phyloP scores from a whole-genome alignment of 2,797 vertebrate species.

The Neostethus bicornis region DNA sequence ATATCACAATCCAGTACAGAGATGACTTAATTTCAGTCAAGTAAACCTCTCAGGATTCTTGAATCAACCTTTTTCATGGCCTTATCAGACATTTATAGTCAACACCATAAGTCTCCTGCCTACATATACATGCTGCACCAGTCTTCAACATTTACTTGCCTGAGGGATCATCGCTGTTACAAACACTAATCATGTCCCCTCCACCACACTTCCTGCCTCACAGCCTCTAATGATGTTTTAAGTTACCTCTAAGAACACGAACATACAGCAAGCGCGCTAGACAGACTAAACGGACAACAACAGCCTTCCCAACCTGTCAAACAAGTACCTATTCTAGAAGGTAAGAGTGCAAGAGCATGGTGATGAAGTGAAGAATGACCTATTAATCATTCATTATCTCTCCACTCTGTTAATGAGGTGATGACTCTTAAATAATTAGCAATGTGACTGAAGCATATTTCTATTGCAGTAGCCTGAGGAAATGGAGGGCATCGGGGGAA shows the following conservation, averaged over 20 bases:
- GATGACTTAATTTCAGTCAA: slow-evolving; percentile 46
- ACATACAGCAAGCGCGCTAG: slow-evolving; percentile 19
- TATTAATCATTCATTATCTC: slow-evolving; percentile 86
- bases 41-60: slow-evolving; percentile 46
- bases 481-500: slow-evolving; percentile 66
- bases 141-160: slow-evolving; percentile 60
- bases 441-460: slow-evolving; percentile 79
- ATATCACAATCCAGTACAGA: slow-evolving; percentile 26
- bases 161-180: slow-evolving; percentile 60
- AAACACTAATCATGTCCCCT: slow-evolving; percentile 68
- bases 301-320: slow-evolving; percentile 59
- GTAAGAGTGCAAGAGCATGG: slow-evolving; percentile 51
- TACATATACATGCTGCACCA: slow-evolving; percentile 57
- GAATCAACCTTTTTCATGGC: slow-evolving; percentile 45
- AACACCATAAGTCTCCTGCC: slow-evolving; percentile 40
- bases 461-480: slow-evolving; percentile 75
- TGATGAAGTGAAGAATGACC: slow-evolving; percentile 68
- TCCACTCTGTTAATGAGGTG: slow-evolving; percentile 81
- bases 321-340: slow-evolving; percentile 48
- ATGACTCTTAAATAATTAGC: slow-evolving; percentile 84
- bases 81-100: slow-evolving; percentile 56
- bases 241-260: slow-evolving; percentile 57
- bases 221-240: slow-evolving; percentile 57
- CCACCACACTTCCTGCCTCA: slow-evolving; percentile 67
- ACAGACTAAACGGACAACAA: slow-evolving; percentile 47